Evolutionary conservation across 2,888 invertebrate genomes (phyloP), one percentile per base, ranked within the genome.

Genomic region (Pollenia angustigena): DNA sequence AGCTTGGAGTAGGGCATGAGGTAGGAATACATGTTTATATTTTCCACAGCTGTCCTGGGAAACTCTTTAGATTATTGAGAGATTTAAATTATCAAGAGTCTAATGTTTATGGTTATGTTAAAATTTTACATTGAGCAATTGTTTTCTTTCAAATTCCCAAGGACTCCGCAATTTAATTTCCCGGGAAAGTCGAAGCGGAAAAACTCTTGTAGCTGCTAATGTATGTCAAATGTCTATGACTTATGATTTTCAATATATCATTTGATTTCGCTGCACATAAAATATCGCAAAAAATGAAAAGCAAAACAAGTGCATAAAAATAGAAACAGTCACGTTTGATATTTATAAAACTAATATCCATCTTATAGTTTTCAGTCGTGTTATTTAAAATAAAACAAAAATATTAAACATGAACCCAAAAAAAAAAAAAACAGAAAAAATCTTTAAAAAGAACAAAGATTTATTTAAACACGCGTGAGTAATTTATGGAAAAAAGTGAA

Each of bases 181-280:
- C 32, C 32, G 32, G 32, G 32, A 32, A 32, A 32, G 32, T 4
- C 32, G 0, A 32, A 6, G 32, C 6, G 6, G 32, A 6, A 32
- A 32, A 32, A 32, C 32, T 32, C 32, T 32, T 32, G 6, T 32
- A 32, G 32, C 50, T 52, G 76, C 84, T 81, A 87, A 87, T 87
- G 81, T 84, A 81, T 87, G 87, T 84, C 87, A 87, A 87, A 87
- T 81, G 81, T 83, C 81, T 84, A 81, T 87, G 87, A 87, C 87
- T 87, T 84, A 84, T 84, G 84, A 87, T 84, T 84, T 78, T 76
- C 84, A 84, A 84, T 87, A 84, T 78, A 84, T 87, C 84, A 81
- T 76, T 74, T 84, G 81, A 84, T 86, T 80, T 72, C 42, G 56
- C 79, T 72, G 54, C 60, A 52, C 32, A 79, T 60, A 58, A 58